phyloP scores from a whole-genome alignment of 2,888 invertebrate species.

The Philereme transversata region DNA sequence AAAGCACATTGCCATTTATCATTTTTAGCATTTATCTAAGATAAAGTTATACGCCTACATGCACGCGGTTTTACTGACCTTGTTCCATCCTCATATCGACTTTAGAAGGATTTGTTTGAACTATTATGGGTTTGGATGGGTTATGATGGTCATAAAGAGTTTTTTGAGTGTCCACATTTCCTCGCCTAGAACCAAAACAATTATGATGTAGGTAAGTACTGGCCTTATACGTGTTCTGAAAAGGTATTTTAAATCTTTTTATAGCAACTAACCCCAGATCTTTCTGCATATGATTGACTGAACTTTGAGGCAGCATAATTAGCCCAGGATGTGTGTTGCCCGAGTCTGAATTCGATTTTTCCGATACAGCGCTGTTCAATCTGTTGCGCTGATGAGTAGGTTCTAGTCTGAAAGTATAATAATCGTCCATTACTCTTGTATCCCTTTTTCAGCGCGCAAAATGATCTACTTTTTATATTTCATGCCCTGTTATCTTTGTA shows the following conservation, averaged over 20 bases:
- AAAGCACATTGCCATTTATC: too few relatives aligned
- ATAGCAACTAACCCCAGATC: slow-evolving; percentile 60
- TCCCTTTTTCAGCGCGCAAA: too few relatives aligned
- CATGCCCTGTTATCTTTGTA: too few relatives aligned
- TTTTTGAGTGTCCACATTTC: slow-evolving; percentile 65
- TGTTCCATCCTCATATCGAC: slow-evolving; percentile 71
- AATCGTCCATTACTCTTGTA: too few relatives aligned
- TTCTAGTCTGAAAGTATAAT: slow-evolving; percentile 54
- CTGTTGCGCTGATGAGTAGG: slow-evolving; percentile 59
- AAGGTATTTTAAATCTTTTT: not conserved
- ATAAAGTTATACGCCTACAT: too few relatives aligned
- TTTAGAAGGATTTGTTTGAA: slow-evolving; percentile 79
- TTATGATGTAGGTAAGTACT: not conserved
- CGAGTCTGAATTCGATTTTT: slow-evolving; percentile 64
- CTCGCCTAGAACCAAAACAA: slow-evolving; percentile 55
- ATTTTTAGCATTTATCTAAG: too few relatives aligned
- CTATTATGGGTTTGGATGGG: slow-evolving; percentile 88
- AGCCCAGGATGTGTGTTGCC: slow-evolving; percentile 65
- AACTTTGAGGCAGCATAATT: slow-evolving; percentile 70
- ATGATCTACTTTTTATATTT: too few relatives aligned
- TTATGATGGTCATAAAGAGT: slow-evolving; percentile 75
- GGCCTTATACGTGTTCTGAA: too few relatives aligned
- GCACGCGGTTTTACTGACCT: slow-evolving; percentile 55
- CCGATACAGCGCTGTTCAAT: slow-evolving; percentile 63
- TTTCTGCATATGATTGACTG: slow-evolving; percentile 66